Conservation (phyloP, 2,888 invertebrate genomes). For the Nasonovia ribisnigri region DNA sequence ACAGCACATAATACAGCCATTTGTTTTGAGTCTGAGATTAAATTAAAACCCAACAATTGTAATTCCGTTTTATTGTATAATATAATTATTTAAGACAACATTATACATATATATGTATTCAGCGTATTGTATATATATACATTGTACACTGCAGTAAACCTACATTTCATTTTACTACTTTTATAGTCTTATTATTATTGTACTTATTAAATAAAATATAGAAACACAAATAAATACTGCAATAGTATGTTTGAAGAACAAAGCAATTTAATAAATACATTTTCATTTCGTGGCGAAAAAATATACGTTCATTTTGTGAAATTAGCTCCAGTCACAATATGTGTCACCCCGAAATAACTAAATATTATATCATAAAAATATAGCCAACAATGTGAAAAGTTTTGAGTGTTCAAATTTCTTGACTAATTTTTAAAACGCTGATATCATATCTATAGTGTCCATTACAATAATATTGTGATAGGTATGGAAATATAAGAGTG, state of each 20-base stretch:
- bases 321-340: too few species aligned
- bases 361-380: not conserved
- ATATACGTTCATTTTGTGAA: not conserved
- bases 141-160: not conserved
- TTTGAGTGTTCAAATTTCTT: not conserved
- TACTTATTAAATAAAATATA: not conserved
- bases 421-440: not conserved
- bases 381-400: not conserved
- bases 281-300: not conserved
- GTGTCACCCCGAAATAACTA: not conserved
- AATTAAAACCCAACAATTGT: not conserved
- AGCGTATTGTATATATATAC: too few species aligned
- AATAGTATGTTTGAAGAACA: not conserved
- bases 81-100: not conserved
- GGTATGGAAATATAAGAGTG: not conserved
- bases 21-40: not conserved
- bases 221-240: not conserved
- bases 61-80: not conserved
- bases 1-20: not conserved
- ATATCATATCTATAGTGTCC: not conserved
- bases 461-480: not conserved
- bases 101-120: too few species aligned
- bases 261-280: not conserved
- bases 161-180: not conserved
- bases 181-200: not conserved